phyloP scores from a whole-genome alignment of 1,140 invertebrate species.

The Lerema accius region DNA sequence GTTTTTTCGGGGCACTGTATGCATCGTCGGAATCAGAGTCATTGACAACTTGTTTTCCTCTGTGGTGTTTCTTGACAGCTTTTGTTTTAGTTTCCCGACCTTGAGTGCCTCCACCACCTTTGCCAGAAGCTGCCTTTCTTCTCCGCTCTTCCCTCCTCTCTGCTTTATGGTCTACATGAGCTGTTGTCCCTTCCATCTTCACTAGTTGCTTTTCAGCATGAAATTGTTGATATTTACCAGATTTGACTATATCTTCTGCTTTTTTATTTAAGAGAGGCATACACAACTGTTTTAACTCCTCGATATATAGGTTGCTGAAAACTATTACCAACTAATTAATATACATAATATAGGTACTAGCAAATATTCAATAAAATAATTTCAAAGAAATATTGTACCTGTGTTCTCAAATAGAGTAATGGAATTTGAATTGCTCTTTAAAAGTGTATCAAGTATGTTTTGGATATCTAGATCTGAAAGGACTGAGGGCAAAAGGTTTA shows the following conservation, averaged over 20 bases:
- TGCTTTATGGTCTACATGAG: slow-evolving; percentile 84
- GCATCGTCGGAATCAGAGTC: slow-evolving; percentile 87
- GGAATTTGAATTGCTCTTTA: slow-evolving; percentile 83
- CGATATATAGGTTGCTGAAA: slow-evolving; percentile 87
- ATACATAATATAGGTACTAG: no score
- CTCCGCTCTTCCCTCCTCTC: slow-evolving; percentile 94
- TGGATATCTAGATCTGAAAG: slow-evolving; percentile 90
- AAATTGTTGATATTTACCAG: slow-evolving; percentile 86
- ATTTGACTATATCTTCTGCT: slow-evolving; percentile 88
- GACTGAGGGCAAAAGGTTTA: slow-evolving; percentile 90
- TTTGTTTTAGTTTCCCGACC: slow-evolving; percentile 98
- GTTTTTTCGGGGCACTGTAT: slow-evolving; percentile 64
- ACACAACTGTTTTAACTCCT: slow-evolving; percentile 87
- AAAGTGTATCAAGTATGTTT: slow-evolving; percentile 86
- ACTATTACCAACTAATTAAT: slow-evolving; percentile 66
- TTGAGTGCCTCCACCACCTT: slow-evolving; percentile 94
- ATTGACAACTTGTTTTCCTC: slow-evolving; percentile 75
- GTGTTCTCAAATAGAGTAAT: slow-evolving; percentile 82
- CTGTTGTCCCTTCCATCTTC: slow-evolving; percentile 70
- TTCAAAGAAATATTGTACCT: slow-evolving; percentile 69
- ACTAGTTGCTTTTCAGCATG: slow-evolving; percentile 84
- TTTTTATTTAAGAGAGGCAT: slow-evolving; percentile 87
- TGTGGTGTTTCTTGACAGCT: slow-evolving; percentile 91
- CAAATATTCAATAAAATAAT: no score
- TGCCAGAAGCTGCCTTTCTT: slow-evolving; percentile 93